These are phyloP conservation scores for Mimumesa dahlbomi DNA, from an alignment of 2,888 invertebrate species.

Conservation along the genomic window DNA sequence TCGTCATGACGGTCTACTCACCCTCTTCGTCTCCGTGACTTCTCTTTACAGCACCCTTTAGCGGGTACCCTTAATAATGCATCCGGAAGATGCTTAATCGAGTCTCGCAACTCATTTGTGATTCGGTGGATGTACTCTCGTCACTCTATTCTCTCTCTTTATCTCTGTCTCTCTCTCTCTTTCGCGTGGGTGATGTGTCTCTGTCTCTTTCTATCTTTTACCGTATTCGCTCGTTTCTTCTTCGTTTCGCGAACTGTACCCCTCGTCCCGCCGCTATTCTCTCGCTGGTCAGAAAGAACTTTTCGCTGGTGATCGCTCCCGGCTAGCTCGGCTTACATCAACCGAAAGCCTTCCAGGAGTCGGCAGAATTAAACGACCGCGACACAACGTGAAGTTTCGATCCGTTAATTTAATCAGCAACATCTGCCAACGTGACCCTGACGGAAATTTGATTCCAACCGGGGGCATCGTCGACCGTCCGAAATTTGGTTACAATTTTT, in stretches of 20 bases:
- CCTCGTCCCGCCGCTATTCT: neutral
- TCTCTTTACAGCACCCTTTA: conserved; percentile 48
- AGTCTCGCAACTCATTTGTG: conserved; percentile 65
- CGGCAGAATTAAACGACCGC: conserved; percentile 58
- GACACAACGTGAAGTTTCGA: conserved; percentile 59
- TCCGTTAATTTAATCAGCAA: conserved; percentile 58
- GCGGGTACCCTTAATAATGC: conserved; percentile 59
- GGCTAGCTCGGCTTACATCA: conserved; percentile 30
- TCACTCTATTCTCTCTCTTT: conserved; percentile 27
- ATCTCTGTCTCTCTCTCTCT: neutral
- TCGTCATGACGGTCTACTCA: conserved; percentile 22
- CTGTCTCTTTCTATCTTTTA: too few species aligned
- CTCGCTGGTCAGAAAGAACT: conserved; percentile 42
- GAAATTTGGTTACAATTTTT: conserved; percentile 1
- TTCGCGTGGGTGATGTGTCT: too few species aligned
- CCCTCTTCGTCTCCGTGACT: neutral
- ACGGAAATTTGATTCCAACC: conserved; percentile 51
- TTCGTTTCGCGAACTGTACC: conserved; percentile 1
- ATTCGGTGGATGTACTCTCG: conserved; percentile 58
- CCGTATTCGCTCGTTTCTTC: conserved; percentile 1
- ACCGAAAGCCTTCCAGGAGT: conserved; percentile 48
- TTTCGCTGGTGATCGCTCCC: conserved; percentile 44
- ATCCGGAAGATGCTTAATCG: conserved; percentile 64
- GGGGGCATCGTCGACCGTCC: neutral
- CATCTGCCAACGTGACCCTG: conserved; percentile 44